Base-by-base conservation (phyloP, 2,888 invertebrate species). In the Eutolmus rufibarbis region DNA sequence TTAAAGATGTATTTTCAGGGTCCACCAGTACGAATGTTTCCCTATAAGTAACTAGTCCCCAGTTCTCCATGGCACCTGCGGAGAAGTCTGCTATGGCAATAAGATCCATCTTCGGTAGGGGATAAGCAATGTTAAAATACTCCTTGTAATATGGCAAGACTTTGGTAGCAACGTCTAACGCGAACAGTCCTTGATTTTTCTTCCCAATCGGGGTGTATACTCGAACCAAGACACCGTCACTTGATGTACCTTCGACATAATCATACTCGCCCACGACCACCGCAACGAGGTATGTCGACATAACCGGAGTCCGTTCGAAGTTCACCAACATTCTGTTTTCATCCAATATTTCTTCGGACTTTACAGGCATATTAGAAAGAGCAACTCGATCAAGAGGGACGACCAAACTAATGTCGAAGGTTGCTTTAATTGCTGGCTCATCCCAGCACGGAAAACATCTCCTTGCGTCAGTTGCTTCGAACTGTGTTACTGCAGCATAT, bases 361-460 rank as follows among this genome's bases (percentile, higher is more conserved):
- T 94, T 0, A 95, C 94, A 1, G 95, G 95, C 98, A 98, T 99
- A 92, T 99, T 99, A 34, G 98, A 98, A 86, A 99, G 94, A 43
- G 98, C 98, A 7, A 97, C 96, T 89, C 96, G 94, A 91, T 96
- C 95, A 88, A 95, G 94, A 37, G 97, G 97, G 86, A 98, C 97
- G 88, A 95, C 94, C 19, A 99, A 93, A 0, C 96, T 95, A 89
- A 99, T 96, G 91, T 98, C 97, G 93, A 99, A 99, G 1, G 97
- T 98, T 1, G 99, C 97, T 93, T 99, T 99, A 88, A 97, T 95
- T 14, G 98, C 97, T 9, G 99, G 99, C 92, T 99, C 99, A 92
- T 99, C 99, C 98, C 98, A 99, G 92, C 98, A 99, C 3, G 99
- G 99, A 91, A 99, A 99, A 91, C 98, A 97, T 90, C 97, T 94